Evolutionary conservation across 1,140 invertebrate genomes (phyloP).

Genomic region (Pseudomyrmex flavicornis): DNA sequence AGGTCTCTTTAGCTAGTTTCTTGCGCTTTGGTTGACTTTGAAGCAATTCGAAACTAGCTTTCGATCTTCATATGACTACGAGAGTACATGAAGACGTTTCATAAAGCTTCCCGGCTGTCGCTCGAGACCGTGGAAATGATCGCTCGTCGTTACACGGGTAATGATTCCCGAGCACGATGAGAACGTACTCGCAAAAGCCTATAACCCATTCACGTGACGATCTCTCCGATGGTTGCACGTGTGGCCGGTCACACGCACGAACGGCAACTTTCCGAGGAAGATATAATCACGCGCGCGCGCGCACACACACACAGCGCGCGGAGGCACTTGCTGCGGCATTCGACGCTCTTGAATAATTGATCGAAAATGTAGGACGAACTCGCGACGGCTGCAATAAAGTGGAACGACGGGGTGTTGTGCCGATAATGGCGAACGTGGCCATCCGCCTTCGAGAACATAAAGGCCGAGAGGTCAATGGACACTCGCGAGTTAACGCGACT

Average conservation of each 20-base stretch:
- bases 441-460: conserved; percentile 32
- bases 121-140: conserved; percentile 58
- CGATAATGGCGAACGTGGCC: conserved; percentile 37
- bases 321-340: conserved; percentile 38
- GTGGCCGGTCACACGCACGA: conserved; percentile 62
- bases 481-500: conserved; percentile 36
- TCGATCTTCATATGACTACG: not conserved
- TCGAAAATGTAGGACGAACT: conserved; percentile 76
- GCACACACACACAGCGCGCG: too few relatives aligned
- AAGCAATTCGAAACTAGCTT: not conserved
- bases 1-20: not conserved
- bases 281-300: conserved; percentile 30
- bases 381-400: conserved; percentile 69
- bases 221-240: conserved; percentile 35
- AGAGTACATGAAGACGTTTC: not conserved
- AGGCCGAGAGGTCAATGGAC: conserved; percentile 60
- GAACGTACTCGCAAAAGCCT: conserved; percentile 49
- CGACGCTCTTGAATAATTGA: conserved; percentile 75
- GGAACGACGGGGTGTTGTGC: conserved; percentile 45
- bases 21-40: not conserved
- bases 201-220: conserved; percentile 62
- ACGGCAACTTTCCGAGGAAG: conserved; percentile 21
- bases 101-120: conserved; percentile 10
- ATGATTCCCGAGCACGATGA: conserved; percentile 55
- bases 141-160: conserved; percentile 69